phyloP scores from a whole-genome alignment of 2,797 vertebrate species.

The Meriones psammophilus region DNA sequence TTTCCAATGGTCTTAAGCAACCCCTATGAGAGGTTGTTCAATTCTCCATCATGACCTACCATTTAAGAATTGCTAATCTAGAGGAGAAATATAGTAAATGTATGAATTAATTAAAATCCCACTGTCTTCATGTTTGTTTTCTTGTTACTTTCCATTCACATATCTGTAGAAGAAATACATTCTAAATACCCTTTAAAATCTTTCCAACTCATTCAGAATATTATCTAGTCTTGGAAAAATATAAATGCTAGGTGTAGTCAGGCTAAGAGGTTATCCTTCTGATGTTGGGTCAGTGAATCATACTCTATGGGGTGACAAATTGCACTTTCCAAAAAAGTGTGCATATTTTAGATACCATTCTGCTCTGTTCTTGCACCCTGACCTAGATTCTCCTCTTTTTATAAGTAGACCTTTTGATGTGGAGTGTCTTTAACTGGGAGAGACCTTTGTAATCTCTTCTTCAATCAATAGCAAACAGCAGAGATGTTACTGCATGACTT shows the following conservation, averaged over 20 bases:
- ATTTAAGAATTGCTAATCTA: neutral
- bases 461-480: neutral
- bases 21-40: neutral
- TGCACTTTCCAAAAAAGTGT: neutral
- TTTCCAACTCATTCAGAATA: slow-evolving; percentile 4
- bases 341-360: neutral
- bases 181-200: neutral
- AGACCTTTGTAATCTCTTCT: neutral
- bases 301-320: neutral
- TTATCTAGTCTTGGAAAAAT: slow-evolving; percentile 13
- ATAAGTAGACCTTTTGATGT: neutral
- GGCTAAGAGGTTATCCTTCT: neutral
- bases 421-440: neutral
- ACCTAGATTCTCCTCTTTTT: neutral
- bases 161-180: neutral
- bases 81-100: neutral
- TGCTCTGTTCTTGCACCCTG: neutral
- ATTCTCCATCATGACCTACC: neutral
- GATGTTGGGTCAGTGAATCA: neutral
- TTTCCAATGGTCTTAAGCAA: neutral
- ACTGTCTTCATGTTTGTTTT: neutral
- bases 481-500: neutral
- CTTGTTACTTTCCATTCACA: slow-evolving; percentile 45
- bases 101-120: neutral
- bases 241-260: neutral